Evolutionary conservation across 2,797 vertebrate genomes (phyloP), one percentile per base, ranked within the genome.

Genomic region (Dallia pectoralis): DNA sequence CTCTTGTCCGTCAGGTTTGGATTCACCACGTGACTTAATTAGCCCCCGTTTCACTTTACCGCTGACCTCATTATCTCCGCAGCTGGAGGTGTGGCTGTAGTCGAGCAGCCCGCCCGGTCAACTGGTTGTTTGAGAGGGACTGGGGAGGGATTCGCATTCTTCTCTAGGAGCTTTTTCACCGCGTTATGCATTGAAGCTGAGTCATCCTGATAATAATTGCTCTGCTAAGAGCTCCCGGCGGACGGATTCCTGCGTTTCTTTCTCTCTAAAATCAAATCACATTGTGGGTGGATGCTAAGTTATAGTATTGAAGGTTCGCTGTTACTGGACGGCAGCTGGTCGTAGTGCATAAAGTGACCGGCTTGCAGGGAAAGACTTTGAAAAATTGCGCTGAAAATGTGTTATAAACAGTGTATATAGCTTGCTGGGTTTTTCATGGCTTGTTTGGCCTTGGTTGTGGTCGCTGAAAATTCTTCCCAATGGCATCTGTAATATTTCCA

Each of bases 11-110:
- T 91, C 87, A 80, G 93, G 91, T 92, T 90, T 86, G 92, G 91
- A 90, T 78, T 89, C 94, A 93, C 92, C 94, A 95, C 93, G 94
- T 89, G 94, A 96, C 96, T 96, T 96, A 96, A 97, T 97, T 96
- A 96, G 93, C 92, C 91, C 91, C 92, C 93, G 93, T 96, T 91
- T 91, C 93, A 94, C 91, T 94, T 87, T 88, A 83, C 87, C 87
- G 79, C 91, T 91, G 93, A 92, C 95, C 91, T 92, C 70, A 76
- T 83, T 85, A 85, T 25, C 36, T 72, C 51, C 70, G 85, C 78
- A 69, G 83, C 87, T 82, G 84, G 86, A 79, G 86, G 86, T 89
- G 80, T 77, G 78, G 80, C 74, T 75, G 74, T 84, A 78, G 80
- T 74, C 36, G 69, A 22, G 76, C 59, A 27, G 8, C 51, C n/a